These are phyloP conservation scores for Sebastes schlegelii DNA, from an alignment of 2,113 vertebrate species.

Conservation along the genomic window DNA sequence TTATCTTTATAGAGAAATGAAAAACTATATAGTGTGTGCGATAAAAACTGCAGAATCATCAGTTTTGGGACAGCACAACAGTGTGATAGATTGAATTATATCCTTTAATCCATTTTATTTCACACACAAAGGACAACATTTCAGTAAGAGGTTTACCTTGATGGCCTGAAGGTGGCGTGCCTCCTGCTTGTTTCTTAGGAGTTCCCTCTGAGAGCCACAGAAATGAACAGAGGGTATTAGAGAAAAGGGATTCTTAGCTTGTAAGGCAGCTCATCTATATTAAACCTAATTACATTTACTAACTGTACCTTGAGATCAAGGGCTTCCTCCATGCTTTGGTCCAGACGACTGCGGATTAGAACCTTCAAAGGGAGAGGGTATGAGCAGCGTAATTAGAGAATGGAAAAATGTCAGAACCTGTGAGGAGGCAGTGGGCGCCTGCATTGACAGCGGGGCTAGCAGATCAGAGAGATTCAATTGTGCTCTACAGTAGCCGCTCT, in stretches of 20 bases:
- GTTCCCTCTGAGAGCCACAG: conserved; percentile 87
- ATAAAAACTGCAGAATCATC: conserved; percentile 9
- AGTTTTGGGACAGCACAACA: neutral
- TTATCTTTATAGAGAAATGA: neutral
- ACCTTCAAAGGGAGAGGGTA: conserved; percentile 84
- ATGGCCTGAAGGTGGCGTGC: conserved; percentile 94
- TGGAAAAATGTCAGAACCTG: conserved; percentile 56
- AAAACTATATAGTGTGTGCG: neutral
- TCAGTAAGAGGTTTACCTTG: conserved; percentile 87
- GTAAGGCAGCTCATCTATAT: conserved; percentile 39
- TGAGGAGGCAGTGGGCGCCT: conserved; percentile 44
- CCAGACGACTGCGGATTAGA: conserved; percentile 93
- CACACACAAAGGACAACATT: conserved; percentile 13
- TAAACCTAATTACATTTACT: conserved; percentile 67
- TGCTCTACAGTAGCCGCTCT: conserved; percentile 35
- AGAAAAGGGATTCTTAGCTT: neutral
- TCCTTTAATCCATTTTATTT: conserved; percentile 48
- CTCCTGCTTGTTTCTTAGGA: conserved; percentile 95
- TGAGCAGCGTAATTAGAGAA: conserved; percentile 63
- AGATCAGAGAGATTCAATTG: conserved; percentile 72
- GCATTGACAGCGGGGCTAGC: conserved; percentile 43
- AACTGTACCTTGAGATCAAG: conserved; percentile 93
- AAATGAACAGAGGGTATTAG: conserved; percentile 43
- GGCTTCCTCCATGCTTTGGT: conserved; percentile 94
- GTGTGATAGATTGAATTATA: conserved; percentile 25